Conservation (phyloP, 2,888 invertebrate species). For the Cinara cedri region DNA sequence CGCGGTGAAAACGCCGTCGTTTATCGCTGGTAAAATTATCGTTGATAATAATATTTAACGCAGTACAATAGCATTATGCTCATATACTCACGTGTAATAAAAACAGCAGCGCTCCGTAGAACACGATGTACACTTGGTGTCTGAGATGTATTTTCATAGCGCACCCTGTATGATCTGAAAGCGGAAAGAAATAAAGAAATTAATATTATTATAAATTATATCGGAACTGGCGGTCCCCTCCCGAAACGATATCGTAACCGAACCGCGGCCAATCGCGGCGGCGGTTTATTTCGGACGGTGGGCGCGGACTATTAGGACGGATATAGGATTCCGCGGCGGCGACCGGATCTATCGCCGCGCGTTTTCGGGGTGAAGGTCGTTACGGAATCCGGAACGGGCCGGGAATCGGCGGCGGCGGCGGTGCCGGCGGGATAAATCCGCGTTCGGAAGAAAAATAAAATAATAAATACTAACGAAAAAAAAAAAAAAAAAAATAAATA, state of each 20-base stretch:
- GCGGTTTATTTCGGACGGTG: not conserved
- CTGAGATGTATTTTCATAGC: constrained; percentile 44
- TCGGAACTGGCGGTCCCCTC: too few relatives aligned
- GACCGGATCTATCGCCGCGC: constrained; percentile 48
- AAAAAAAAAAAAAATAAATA: not conserved
- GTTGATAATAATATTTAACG: not conserved
- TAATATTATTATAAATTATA: not conserved
- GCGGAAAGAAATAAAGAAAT: not conserved
- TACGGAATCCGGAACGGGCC: constrained; percentile 43
- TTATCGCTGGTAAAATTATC: not conserved
- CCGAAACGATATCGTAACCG: too few relatives aligned
- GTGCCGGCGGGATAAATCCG: not conserved
- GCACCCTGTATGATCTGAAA: constrained; percentile 37
- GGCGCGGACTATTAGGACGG: not conserved
- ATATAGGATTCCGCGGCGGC: not conserved
- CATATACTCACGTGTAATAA: constrained; percentile 55
- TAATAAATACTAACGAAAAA: too few relatives aligned
- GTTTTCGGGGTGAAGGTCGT: constrained; percentile 52
- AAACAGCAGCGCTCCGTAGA: constrained; percentile 41
- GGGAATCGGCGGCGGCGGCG: constrained; percentile 34
- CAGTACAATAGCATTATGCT: too few relatives aligned
- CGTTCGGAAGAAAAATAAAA: constrained; percentile 4
- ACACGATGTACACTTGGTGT: constrained; percentile 44
- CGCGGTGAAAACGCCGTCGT: not conserved
- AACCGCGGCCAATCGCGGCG: not conserved